A percentile compares a stretch with the other conserved stretches of the same genome.
phyloP scores from a whole-genome alignment of 2,113 vertebrate species.

The Plecturocebus donacophilus region DNA sequence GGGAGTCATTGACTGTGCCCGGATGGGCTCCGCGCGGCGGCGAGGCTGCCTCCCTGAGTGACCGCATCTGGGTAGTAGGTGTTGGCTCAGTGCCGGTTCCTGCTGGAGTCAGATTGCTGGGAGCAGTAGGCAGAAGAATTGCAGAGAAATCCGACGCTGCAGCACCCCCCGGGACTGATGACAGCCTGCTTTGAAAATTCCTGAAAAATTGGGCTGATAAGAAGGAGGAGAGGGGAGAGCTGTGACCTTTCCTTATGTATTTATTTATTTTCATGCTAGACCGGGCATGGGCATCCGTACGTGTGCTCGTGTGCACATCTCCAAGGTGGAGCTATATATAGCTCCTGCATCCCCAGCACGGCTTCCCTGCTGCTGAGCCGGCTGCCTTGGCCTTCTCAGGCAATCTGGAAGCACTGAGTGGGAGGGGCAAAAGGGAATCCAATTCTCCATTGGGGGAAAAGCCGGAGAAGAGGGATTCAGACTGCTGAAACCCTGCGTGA shows the following conservation, averaged over 20 bases:
- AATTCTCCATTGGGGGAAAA: constrained; percentile 45
- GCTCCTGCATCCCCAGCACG: constrained; percentile 56
- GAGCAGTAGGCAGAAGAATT: constrained; percentile 50
- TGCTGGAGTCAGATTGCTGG: constrained; percentile 42
- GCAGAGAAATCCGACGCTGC: constrained; percentile 54
- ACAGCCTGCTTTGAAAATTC: constrained; percentile 49
- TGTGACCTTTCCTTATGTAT: background rate
- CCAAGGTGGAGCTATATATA: constrained; percentile 79
- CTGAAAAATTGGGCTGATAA: background rate
- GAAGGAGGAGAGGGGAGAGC: background rate
- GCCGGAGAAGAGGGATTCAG: constrained; percentile 26
- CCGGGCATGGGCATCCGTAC: constrained; percentile 16
- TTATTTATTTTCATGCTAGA: background rate
- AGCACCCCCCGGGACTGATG: constrained; percentile 8
- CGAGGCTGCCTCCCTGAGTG: background rate
- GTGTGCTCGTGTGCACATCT: constrained; percentile 46
- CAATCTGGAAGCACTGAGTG: constrained; percentile 62
- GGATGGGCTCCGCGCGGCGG: background rate
- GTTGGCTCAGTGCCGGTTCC: constrained; percentile 57
- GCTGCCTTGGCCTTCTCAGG: constrained; percentile 66
- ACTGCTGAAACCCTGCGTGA: background rate
- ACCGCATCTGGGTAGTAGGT: constrained; percentile 62
- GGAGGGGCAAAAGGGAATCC: constrained; percentile 55
- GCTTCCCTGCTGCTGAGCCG: constrained; percentile 64
- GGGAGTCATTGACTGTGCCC: background rate